Evolutionary conservation across 1,140 invertebrate genomes (phyloP), one percentile per base, ranked within the genome.

Genomic region (Platyscapa corneri): DNA sequence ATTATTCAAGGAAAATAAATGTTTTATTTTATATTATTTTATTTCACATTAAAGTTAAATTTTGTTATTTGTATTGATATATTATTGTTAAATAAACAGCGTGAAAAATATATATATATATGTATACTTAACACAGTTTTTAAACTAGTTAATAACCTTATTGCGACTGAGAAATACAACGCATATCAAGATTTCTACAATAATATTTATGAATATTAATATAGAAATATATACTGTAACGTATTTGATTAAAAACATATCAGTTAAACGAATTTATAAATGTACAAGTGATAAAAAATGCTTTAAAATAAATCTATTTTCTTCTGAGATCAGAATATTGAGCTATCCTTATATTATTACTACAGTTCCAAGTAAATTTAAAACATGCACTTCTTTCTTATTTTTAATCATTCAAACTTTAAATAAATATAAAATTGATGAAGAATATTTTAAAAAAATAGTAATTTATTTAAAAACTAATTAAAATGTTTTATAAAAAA

Each of bases 141-240:
- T 82, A 60, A 85, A 49, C 87, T 72, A 46, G 16, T 39, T 32
- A 60, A 75, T 34, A 60, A 87, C 87, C 86, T 83, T 84, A 84
- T 89, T 89, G 88, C 86, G 91, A 93, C 92, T 93, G 92, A 93
- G 87, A 89, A 92, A 91, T 90, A 91, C 88, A 89, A 92, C 86
- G 92, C 92, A 93, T 93, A 93, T 93, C 91, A 93, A 89, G 87
- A 84, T 89, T 90, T 87, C 86, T 67, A 86, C 87, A 86, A 86
- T 89, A 89, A 88, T 91, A 87, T 89, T 82, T 91, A 30, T 56
- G 32, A 91, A 89, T 79, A 78, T 67, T 83, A 80, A 27, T 39
- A 75, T 79, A 76, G 64, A 74, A 23, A 67, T n/a, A 79, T 74
- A 56, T 86, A 86, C 72, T 49, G 27, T 70, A 84, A 80, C 18